Percentiles rank a stretch among this genome's conserved stretches.
Evolutionary conservation across 2,797 vertebrate species (phyloP).

Genomic region (Amniataba percoides): DNA sequence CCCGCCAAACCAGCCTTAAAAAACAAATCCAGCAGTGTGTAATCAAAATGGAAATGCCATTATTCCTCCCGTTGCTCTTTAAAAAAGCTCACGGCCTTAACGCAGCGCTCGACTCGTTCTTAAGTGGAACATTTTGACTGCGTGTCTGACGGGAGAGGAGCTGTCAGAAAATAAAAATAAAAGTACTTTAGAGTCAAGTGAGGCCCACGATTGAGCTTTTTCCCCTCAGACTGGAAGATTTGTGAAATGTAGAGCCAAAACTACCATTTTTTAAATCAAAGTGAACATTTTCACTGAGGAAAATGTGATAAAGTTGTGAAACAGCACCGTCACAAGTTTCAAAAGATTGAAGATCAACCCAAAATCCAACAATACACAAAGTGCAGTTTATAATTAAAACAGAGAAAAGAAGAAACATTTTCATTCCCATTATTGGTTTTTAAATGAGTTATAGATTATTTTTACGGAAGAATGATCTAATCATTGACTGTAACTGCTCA

Average conservation of each 20-base stretch:
- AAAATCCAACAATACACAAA: neutral
- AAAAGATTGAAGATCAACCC: neutral
- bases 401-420: neutral
- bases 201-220: neutral
- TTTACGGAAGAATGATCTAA: neutral
- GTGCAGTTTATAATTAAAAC: neutral
- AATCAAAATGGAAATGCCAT: slow-evolving; percentile 53
- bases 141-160: slow-evolving; percentile 29
- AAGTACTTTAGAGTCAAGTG: neutral
- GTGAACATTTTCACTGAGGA: too few relatives aligned
- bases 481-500: neutral
- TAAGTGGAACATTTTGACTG: slow-evolving; percentile 42
- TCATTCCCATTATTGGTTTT: too few relatives aligned
- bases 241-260: neutral
- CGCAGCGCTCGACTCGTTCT: slow-evolving; percentile 29
- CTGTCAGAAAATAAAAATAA: slow-evolving; percentile 1
- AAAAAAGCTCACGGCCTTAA: slow-evolving; percentile 39
- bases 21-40: neutral
- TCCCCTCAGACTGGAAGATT: neutral
- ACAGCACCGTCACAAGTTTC: neutral
- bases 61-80: slow-evolving; percentile 43
- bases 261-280: too few relatives aligned
- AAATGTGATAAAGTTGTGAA: too few relatives aligned
- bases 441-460: neutral
- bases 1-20: slow-evolving; percentile 40